These are phyloP conservation scores for Colossoma macropomum DNA, from an alignment of 2,113 vertebrate species.

Conservation along the genomic window DNA sequence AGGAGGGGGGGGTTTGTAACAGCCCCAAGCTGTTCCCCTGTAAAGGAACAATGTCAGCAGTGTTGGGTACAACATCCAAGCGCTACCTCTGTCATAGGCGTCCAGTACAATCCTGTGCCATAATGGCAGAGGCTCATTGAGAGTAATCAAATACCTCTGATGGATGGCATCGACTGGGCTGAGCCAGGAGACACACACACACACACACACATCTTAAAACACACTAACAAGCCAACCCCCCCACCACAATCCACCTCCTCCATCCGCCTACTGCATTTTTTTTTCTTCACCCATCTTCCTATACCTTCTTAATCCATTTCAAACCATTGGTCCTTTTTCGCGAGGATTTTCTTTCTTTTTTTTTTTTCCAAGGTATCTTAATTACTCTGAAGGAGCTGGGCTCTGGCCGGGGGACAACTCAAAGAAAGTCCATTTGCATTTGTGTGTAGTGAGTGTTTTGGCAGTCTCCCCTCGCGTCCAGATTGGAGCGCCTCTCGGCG, in stretches of 20 bases:
- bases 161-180: conserved; percentile 14
- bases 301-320: conserved; percentile 66
- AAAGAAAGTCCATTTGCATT: conserved; percentile 99
- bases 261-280: background rate
- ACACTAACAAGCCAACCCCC: background rate
- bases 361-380: conserved; percentile 97
- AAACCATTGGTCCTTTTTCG: conserved; percentile 67
- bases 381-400: conserved; percentile 97
- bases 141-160: conserved; percentile 60
- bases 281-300: background rate
- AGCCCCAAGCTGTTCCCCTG: conserved; percentile 59
- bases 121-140: conserved; percentile 41
- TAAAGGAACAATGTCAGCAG: conserved; percentile 58
- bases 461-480: conserved; percentile 93
- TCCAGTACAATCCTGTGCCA: conserved; percentile 36
- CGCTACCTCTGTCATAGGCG: conserved; percentile 40
- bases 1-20: background rate
- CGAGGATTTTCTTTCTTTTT: conserved; percentile 54
- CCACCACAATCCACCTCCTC: background rate
- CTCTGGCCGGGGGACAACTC: conserved; percentile 97
- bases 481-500: conserved; percentile 99
- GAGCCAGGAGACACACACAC: background rate
- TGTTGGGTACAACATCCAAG: conserved; percentile 52
- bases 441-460: conserved; percentile 98
- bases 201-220: background rate